Evolutionary conservation across 2,113 vertebrate genomes (phyloP).

Genomic region (Microcebus ravelobensis): DNA sequence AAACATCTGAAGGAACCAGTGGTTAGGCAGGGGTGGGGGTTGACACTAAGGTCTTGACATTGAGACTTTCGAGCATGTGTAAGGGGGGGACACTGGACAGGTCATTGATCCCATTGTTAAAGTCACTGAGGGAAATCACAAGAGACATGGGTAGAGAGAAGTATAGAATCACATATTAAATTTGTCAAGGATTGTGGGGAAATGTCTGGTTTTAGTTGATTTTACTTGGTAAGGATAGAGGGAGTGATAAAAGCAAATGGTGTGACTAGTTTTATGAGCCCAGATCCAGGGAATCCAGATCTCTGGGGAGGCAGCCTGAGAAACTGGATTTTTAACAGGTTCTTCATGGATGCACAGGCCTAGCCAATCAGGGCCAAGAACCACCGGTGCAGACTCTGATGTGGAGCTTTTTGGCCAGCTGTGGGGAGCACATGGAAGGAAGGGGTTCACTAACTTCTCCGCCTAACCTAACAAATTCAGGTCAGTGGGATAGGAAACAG

Average conservation of each 20-base stretch:
- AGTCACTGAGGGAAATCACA: not conserved
- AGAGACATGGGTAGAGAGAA: not conserved
- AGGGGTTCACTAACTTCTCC: not conserved
- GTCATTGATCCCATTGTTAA: not conserved
- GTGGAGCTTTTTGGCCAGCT: not conserved
- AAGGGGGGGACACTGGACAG: not conserved
- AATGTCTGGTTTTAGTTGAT: not conserved
- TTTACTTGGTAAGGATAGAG: not conserved
- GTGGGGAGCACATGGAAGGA: not conserved
- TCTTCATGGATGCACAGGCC: not conserved
- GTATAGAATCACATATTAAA: not conserved
- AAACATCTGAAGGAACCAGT: not conserved
- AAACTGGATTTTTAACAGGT: not conserved
- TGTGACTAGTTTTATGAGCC: not conserved
- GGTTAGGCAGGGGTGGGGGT: too few relatives aligned
- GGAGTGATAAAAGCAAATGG: not conserved
- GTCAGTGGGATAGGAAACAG: not conserved
- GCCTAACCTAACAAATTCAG: not conserved
- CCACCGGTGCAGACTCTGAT: not conserved
- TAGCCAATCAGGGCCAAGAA: not conserved
- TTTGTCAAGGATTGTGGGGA: not conserved
- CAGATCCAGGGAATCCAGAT: not conserved
- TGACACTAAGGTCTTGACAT: not conserved
- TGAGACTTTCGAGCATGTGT: not conserved
- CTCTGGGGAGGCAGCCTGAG: not conserved